phyloP scores from a whole-genome alignment of 1,140 invertebrate genomes.

The Bombus cullumanus region DNA sequence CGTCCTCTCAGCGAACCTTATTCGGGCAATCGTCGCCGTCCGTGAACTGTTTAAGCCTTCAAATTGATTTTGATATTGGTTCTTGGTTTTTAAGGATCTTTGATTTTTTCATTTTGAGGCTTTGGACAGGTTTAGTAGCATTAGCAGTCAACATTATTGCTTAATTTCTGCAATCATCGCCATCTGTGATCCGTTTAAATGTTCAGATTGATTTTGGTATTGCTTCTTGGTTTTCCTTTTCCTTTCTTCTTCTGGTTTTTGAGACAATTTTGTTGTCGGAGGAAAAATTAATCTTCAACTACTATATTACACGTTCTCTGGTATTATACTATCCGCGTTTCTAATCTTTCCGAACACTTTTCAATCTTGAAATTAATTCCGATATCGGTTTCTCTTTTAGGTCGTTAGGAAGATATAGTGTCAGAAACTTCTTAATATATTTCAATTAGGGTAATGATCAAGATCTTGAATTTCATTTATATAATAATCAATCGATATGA shows the following conservation, averaged over 20 bases:
- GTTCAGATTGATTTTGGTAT: not conserved
- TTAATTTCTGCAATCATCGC: not conserved
- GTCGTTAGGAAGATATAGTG: too few species aligned
- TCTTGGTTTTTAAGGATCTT: not conserved
- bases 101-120: not conserved
- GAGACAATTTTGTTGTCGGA: too few species aligned
- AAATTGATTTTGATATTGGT: not conserved
- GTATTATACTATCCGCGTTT: too few species aligned
- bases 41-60: not conserved
- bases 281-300: too few species aligned
- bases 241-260: not conserved
- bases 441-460: not conserved
- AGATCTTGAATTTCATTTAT: not conserved
- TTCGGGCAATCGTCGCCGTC: constrained; percentile 10
- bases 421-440: too few species aligned
- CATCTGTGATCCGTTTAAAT: too few species aligned
- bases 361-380: too few species aligned
- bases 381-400: not conserved
- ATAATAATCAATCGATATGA: not conserved
- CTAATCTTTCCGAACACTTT: too few species aligned
- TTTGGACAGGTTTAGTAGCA: not conserved
- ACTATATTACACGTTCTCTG: too few species aligned
- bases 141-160: not conserved
- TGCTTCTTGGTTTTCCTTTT: not conserved
- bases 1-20: constrained; percentile 12